Base-by-base conservation (phyloP, 2,113 vertebrate species). In the Zapus hudsonius region DNA sequence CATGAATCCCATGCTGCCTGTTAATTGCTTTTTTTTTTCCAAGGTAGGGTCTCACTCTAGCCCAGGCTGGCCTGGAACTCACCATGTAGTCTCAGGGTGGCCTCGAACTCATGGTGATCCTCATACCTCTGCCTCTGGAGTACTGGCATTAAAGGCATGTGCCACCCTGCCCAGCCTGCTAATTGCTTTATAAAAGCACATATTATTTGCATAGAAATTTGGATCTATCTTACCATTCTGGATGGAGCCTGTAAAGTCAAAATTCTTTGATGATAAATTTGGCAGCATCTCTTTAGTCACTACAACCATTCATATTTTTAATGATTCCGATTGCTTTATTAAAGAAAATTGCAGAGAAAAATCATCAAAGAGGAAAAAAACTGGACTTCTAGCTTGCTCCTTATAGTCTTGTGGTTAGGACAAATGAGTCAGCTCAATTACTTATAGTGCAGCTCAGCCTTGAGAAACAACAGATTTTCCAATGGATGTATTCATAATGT, bases 291-390 rank as follows among this genome's bases (percentile, higher is more conserved):
- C 2, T 76, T 76, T 23, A 63, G n/a, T 91, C 36, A 22, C 93
- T 33, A 69, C 38, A 84, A 75, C 78, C 7, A 73, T 11, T 82
- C 36, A 3, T 81, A 63, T 92, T 92, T 91, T 33, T 90, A 69
- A 74, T 90, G 59, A 85, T 66, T 94, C 27, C 8, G 33, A 36
- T 94, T 82, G 76, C 89, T 79, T 86, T 88, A 69, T 86, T 66
- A 74, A 82, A 92, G 80, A 84, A 82, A 81, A 90, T 36, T 87
- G 15, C 44, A 93, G 78, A 74, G 25, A 66, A 87, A n/a, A 44
- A 22, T 86, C 40, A 70, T 64, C 72, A 72, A 22, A 79, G 36
- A 74, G 63, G 7, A 52, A 87, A 94, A 78, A 72, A 78, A n/a
- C 17, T 44, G 64, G 33, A 12, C 61, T 84, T 38, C 55, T 66